phyloP scores from a whole-genome alignment of 2,888 invertebrate genomes.

The Brachyopa scutellaris region DNA sequence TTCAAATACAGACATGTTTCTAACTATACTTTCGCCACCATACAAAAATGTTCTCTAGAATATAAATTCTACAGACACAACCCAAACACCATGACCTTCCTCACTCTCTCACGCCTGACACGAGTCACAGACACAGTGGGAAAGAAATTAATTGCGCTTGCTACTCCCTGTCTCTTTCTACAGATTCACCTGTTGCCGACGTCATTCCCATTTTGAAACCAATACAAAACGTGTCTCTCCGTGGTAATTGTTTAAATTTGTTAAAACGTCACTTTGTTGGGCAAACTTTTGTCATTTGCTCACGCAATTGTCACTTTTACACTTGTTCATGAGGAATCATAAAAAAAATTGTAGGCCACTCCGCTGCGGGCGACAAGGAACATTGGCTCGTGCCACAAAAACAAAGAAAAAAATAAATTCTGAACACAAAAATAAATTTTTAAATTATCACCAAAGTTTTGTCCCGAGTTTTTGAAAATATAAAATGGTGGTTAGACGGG shows the following conservation, averaged over 20 bases:
- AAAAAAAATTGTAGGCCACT: neutral
- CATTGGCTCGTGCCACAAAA: neutral
- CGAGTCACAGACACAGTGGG: neutral
- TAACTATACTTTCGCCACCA: neutral
- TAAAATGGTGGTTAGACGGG: too few relatives aligned
- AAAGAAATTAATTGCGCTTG: conserved; percentile 14
- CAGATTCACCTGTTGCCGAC: conserved; percentile 50
- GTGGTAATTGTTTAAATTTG: conserved; percentile 58
- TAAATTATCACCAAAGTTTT: neutral
- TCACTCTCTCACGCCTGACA: neutral
- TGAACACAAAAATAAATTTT: neutral
- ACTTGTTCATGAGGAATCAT: neutral
- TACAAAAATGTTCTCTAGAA: neutral
- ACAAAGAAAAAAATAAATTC: too few relatives aligned
- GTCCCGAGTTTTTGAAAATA: too few relatives aligned
- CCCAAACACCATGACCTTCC: conserved; percentile 10
- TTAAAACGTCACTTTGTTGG: conserved; percentile 35
- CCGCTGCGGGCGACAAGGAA: neutral
- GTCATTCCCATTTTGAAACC: conserved; percentile 7
- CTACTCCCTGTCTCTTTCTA: neutral
- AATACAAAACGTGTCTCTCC: conserved; percentile 17
- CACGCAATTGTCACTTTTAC: neutral
- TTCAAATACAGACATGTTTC: conserved; percentile 1
- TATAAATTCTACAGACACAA: neutral
- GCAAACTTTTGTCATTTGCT: conserved; percentile 29